phyloP scores from a whole-genome alignment of 2,888 invertebrate species.

The Cryptops parisi region DNA sequence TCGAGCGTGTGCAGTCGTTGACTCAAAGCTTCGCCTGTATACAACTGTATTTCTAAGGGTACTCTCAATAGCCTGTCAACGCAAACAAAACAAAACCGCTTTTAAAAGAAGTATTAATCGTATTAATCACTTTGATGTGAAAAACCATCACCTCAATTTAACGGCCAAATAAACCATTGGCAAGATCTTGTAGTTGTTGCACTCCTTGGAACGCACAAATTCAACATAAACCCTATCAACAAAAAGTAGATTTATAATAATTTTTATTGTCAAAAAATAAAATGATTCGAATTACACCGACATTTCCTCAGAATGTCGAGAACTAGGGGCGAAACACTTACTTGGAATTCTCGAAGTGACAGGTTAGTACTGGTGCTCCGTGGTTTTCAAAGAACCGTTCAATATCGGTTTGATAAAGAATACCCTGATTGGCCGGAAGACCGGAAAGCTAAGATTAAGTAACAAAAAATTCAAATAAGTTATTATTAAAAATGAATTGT shows the following conservation, averaged over 20 bases:
- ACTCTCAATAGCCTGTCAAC: neutral
- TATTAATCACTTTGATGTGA: too few relatives aligned
- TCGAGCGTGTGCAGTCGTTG: neutral
- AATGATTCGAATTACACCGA: too few relatives aligned
- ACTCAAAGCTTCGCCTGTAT: slow-evolving; percentile 1
- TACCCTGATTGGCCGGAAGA: slow-evolving; percentile 30
- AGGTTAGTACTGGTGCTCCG: too few relatives aligned
- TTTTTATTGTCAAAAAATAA: too few relatives aligned
- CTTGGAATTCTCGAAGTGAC: neutral
- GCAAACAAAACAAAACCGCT: neutral
- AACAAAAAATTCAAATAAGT: too few relatives aligned
- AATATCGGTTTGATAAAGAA: neutral
- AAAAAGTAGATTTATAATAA: too few relatives aligned
- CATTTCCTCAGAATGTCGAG: too few relatives aligned
- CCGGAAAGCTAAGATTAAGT: slow-evolving; percentile 26
- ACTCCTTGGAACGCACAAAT: too few relatives aligned
- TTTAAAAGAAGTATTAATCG: neutral
- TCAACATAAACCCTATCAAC: too few relatives aligned
- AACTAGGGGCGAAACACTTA: too few relatives aligned
- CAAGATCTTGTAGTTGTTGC: too few relatives aligned
- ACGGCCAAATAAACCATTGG: slow-evolving; percentile 56
- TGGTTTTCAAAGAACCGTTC: neutral
- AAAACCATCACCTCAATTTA: slow-evolving; percentile 45
- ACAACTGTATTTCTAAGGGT: neutral
- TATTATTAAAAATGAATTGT: too few relatives aligned